Evolutionary conservation across 2,113 vertebrate species (phyloP), one percentile per base, ranked within the genome.

Genomic region (Cephalopterus ornatus): DNA sequence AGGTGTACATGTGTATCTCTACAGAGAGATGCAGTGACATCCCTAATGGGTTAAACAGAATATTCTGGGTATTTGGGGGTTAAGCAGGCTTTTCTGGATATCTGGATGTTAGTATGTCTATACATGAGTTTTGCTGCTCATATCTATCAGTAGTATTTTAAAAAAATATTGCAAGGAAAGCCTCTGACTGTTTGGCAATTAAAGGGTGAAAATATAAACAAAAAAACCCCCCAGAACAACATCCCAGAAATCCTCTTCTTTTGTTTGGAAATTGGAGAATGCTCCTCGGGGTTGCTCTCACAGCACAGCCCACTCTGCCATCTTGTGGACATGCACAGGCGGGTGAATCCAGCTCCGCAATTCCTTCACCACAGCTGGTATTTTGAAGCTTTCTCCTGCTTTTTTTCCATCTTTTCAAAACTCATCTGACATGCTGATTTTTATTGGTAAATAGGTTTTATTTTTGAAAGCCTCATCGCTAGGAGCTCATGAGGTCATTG

Each of bases 241-340:
- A 22, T 44, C 59, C 26, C 33, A 8, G 2, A 59, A 39, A 5
- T 39, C 10, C 14, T 77, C 27, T 58, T 82, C 77, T 70, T 88
- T 89, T 92, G 81, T 88, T 71, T 70, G 33, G 81, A 44, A 66
- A 16, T 53, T 2, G 2, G 46, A 61, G 66, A 22, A 58, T 8
- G 17, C 2, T 76, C 35, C 27, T 22, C 2, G 2, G n/a, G 44
- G 76, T 12, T 49, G 56, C 79, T 42, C 14, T 42, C 26, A 4
- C 20, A 14, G 66, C 56, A 4, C 0, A 53, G 88, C 3, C 1
- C 2, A 58, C 88, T 95, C 96, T 96, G 96, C 95, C 96, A 95
- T 56, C 95, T 97, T 9, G 85, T 97, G 96, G 96, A 39, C 79
- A 27, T 1, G 15, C 58, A 11, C 26, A 5, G 66, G 17, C 33